Evolutionary conservation across 2,888 invertebrate genomes (phyloP).

Genomic region (Spialia ferax): DNA sequence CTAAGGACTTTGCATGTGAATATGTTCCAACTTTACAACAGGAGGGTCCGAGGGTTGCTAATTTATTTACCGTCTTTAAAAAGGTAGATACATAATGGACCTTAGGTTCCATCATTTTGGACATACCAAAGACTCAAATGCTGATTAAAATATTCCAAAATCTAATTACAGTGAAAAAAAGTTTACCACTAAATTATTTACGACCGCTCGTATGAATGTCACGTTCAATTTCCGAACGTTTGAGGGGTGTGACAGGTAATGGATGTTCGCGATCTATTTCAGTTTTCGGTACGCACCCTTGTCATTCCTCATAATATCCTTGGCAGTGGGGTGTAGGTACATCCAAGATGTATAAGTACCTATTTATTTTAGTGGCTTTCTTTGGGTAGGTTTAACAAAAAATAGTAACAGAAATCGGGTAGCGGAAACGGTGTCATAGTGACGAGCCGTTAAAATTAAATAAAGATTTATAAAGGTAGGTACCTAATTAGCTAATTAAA

Average conservation of each 20-base stretch:
- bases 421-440: background rate
- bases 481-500: too few relatives aligned
- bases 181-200: slow-evolving; percentile 12
- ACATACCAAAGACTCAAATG: background rate
- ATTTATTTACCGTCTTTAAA: too few relatives aligned
- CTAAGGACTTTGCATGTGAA: too few relatives aligned
- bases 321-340: slow-evolving; percentile 40
- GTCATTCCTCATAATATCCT: slow-evolving; percentile 64
- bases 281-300: slow-evolving; percentile 56
- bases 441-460: too few relatives aligned
- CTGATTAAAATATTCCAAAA: slow-evolving; percentile 2
- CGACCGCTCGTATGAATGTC: slow-evolving; percentile 32
- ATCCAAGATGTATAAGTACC: too few relatives aligned
- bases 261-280: slow-evolving; percentile 54
- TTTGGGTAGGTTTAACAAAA: background rate
- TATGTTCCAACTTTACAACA: too few relatives aligned
- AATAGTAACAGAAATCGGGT: background rate
- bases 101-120: too few relatives aligned
- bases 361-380: background rate
- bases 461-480: background rate
- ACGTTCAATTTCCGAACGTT: slow-evolving; percentile 42
- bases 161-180: slow-evolving; percentile 28
- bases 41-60: too few relatives aligned
- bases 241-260: slow-evolving; percentile 52
- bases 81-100: too few relatives aligned